Base-by-base conservation (phyloP, 2,888 invertebrate genomes). In the Caenorhabditis doughertyi region DNA sequence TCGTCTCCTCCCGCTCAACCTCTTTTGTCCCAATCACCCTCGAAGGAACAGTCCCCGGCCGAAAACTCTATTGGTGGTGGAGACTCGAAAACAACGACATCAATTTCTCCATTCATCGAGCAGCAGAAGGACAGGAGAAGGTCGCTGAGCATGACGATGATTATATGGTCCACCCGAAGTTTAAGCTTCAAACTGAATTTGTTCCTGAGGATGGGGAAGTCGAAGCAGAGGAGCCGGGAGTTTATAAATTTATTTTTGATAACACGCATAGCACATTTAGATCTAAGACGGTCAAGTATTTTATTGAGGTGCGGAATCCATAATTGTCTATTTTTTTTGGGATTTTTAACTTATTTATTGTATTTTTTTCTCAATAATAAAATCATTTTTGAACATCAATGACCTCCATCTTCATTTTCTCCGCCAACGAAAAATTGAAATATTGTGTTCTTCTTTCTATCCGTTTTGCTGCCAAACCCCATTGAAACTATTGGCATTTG, bases 161-260 rank as follows among this genome's bases (percentile, higher is more conserved):
- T 68, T 70, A 80, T 18, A 84, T 88, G 84, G 72, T 84, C 1
- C 71, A 84, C 32, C 90, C 90, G 1, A 89, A 89, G 55, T 90
- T 88, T 84, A 85, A 86, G 55, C 81, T 90, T 9, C 87, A 89
- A 65, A 90, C 90, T 16, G 87, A 89, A n/a, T 89, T 58, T 67
- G 90, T 90, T 1, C 90, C 90, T 3, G 90, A 90, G 53, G 85
- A 84, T 29, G 84, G 89, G 70, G 86, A 86, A 64, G 88, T 89
- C 2, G 42, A 35, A 5, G 87, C 88, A 1, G 83, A 85, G 39
- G 85, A 85, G 25, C 86, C 89, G 1, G 90, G 90, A 29, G 80
- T 88, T 5, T 90, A 90, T 81, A 88, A 89, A 62, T 86, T 90
- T n/a, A 83, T 86, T 5, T 90, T 90, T 67, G 90, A 89, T 58